Evolutionary conservation across 2,113 vertebrate species (phyloP), one percentile per base, ranked within the genome.

Genomic region (Saimiri boliviensis): DNA sequence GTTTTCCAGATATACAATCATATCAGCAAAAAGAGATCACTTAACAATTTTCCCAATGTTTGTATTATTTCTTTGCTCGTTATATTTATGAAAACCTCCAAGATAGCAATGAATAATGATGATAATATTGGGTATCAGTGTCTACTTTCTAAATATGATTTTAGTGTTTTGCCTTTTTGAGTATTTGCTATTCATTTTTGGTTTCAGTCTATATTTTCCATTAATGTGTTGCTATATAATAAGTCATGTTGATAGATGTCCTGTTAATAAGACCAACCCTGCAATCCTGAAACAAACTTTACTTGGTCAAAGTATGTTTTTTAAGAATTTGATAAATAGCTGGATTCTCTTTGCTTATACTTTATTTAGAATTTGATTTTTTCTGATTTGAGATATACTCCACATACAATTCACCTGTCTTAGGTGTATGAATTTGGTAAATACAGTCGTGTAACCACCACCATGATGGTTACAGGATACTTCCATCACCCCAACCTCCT

Each of bases 221-320:
- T 91, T 52, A 42, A 88, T 79, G 35, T 84, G 10, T 58, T 49
- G 70, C 82, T 60, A 45, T 25, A 17, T 19, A 17, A 37, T 79
- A 81, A 86, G 47, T 91, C 83, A 88, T 25, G 32, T 23, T 77
- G 70, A 77, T 17, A 91, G 27, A 89, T 9, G 76, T 79, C 79
- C 32, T 89, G 21, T 76, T 91, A 91, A 30, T 0, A 47, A 35
- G 80, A 71, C 40, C 42, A 93, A 54, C 19, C 42, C 73, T 32
- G 6, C 35, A 89, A 93, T 84, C 52, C 86, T 79, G 80, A 96
- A 84, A 85, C 77, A 58, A 95, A 68, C 56, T 37, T 63, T 60
- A 60, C 35, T 73, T 54, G n/a, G 17, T 47, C 66, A 47, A 21
- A 91, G 35, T 74, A 45, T 73, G 45, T 80, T 90, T n/a, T 45